Evolutionary conservation across 1,140 invertebrate species (phyloP), one percentile per base, ranked within the genome.

Genomic region (Drusus annulatus): DNA sequence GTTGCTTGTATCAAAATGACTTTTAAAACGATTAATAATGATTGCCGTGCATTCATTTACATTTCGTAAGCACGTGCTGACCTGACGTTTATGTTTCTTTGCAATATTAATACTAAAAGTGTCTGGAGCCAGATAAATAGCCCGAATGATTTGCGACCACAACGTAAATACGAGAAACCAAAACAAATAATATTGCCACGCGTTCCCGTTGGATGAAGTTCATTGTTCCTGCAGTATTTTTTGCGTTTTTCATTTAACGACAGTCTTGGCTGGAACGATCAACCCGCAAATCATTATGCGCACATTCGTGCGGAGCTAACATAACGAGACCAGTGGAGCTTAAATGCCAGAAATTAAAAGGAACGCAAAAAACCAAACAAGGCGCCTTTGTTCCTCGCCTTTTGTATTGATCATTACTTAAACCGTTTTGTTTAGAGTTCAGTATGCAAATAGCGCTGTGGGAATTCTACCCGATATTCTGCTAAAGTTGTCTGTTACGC

Each of bases 381-480:
- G 62, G 7, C 21, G 16, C 21, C 62, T 65, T 65, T 65, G 62
- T 65, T 65, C 28, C 28, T 6, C 15, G 62, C 21, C 62, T 65
- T 60, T 65, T 65, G 62, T 65, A 31, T 28, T 28, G 62, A 65
- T 65, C 62, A 65, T 65, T 65, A 65, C 62, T 65, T 25, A 65
- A 65, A 65, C 28, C 62, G 28, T 28, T 65, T 65, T 21, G 23
- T 65, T 65, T 21, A 3, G 17, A 25, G 23, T 65, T 65, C 21
- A 65, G 28, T 65, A 65, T 65, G 62, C 62, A 65, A 65, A 65
- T 65, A 65, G 23, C 62, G 15, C 62, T 65, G 62, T 65, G 62
- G 62, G 62, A 65, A 65, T 15, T 65, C 62, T n/a, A 15, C 15
- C 60, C 60, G 62, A 13, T 25, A 28, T n/a, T 5, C 62, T 28